Conservation (phyloP, 2,888 invertebrate genomes). For the Troilus luridus region DNA sequence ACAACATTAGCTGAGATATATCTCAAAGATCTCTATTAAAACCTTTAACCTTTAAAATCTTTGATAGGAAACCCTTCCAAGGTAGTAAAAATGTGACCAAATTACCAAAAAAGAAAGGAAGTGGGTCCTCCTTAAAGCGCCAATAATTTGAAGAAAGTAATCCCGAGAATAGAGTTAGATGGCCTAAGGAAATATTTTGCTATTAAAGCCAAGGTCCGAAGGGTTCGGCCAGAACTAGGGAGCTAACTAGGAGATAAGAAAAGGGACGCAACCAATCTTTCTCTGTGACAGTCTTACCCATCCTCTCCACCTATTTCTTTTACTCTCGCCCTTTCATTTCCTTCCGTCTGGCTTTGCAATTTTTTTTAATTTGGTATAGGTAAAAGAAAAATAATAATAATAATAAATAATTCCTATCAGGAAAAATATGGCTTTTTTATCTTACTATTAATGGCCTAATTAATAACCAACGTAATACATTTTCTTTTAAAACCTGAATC, state of each 20-base stretch:
- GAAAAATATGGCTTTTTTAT: too few species aligned
- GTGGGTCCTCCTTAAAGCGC: not conserved
- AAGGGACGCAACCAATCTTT: slow-evolving; percentile 19
- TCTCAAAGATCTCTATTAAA: not conserved
- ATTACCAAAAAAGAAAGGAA: not conserved
- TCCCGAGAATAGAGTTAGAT: not conserved
- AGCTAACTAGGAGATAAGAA: slow-evolving; percentile 31
- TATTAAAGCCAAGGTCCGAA: not conserved
- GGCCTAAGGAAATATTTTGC: not conserved
- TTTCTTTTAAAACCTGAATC: too few species aligned
- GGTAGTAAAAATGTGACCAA: not conserved
- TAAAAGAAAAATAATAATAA: not conserved
- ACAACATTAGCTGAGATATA: too few species aligned
- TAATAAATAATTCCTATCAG: too few species aligned
- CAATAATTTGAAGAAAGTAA: not conserved
- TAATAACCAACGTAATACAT: too few species aligned
- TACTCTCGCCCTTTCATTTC: not conserved
- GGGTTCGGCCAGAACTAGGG: not conserved
- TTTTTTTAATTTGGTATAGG: not conserved
- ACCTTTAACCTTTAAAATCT: not conserved
- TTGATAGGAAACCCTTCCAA: not conserved
- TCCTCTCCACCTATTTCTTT: not conserved
- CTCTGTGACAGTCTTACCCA: not conserved
- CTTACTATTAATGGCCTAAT: too few species aligned
- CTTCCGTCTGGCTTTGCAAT: not conserved